Percentiles rank a stretch among this genome's conserved stretches.
These are phyloP conservation scores for Protomyctophum bolini DNA, from an alignment of 2,113 vertebrate genomes.

Conservation along the genomic window DNA sequence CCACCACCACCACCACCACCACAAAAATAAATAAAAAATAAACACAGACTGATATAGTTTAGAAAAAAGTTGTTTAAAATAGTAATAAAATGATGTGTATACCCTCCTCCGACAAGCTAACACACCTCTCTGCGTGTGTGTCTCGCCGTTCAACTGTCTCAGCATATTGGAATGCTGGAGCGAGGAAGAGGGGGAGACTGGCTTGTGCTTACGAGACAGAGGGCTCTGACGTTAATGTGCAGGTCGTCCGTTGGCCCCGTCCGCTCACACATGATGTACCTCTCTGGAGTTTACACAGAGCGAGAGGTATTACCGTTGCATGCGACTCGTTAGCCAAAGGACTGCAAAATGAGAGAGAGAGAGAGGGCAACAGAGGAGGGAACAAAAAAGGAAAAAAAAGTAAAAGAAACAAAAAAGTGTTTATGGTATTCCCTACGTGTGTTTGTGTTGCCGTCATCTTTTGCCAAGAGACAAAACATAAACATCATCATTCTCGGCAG, in stretches of 20 bases:
- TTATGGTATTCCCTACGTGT: conserved; percentile 57
- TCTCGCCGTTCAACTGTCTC: conserved; percentile 8
- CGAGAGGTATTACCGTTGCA: conserved; percentile 17
- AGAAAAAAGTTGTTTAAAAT: conserved; percentile 57
- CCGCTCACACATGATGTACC: conserved; percentile 40
- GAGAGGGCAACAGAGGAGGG: conserved; percentile 14
- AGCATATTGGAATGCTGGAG: conserved; percentile 28
- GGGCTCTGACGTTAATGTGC: conserved; percentile 20
- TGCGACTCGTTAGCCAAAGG: not conserved
- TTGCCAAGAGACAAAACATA: conserved; percentile 74
- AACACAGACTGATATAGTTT: conserved; percentile 55
- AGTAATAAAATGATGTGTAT: conserved; percentile 56
- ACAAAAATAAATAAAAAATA: conserved; percentile 37
- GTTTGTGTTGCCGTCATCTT: conserved; percentile 69
- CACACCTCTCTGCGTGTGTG: not conserved
- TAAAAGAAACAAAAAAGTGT: conserved; percentile 37
- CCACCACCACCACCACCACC: conserved; percentile 68
- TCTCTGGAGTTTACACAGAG: conserved; percentile 55
- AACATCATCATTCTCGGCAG: conserved; percentile 60
- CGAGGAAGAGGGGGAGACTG: not conserved
- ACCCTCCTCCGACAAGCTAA: conserved; percentile 16
- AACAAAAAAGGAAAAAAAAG: conserved; percentile 20
- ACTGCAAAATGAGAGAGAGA: too few relatives aligned
- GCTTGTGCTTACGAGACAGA: too few relatives aligned
- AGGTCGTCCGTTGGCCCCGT: conserved; percentile 26